Base-by-base conservation (phyloP, 2,113 vertebrate species). In the Dicerorhinus sumatrensis region DNA sequence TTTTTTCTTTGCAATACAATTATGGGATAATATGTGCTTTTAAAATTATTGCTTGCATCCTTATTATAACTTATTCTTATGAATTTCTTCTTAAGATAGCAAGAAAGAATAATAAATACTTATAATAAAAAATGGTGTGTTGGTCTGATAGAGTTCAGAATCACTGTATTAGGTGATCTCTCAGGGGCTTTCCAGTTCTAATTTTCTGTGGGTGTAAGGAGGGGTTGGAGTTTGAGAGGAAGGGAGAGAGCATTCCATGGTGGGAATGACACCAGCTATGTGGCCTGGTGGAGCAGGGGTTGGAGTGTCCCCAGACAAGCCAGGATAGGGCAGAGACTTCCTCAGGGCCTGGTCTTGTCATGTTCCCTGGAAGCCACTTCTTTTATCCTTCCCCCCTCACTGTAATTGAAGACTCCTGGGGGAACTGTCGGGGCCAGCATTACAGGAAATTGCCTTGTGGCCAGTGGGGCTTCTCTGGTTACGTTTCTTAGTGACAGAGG, bases 391-490 rank as follows among this genome's bases (percentile, higher is more conserved):
- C 14, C 46, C 80, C 14, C 31, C 8, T 72, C 70, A 67, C 14
- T 97, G 95, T 95, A 97, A 98, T 51, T 85, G 72, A 95, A 96
- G 39, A 93, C 65, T 96, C 91, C 91, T 93, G 17, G 56, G 62
- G 72, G 72, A 92, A 96, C 60, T 96, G 89, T 85, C 97, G 89
- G 70, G 48, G 39, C 76, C 67, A 39, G 48, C 67, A 94, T 97
- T 95, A 95, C 93, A 96, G 95, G 93, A 96, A 97, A 96, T 96
- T 96, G 85, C 91, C 83, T 89, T 93, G 46, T 95, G 80, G 72
- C 48, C 91, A 93, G 48, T 72, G 39, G 36, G 27, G n/a, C 87
- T 80, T 97, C 95, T 97, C 94, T 76, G 73, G 86, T 98, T 96
- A 96, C 95, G 94, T 97, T 89, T 63, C 29, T 92, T n/a, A 31